Percentiles rank a stretch among this genome's conserved stretches.
phyloP scores from a whole-genome alignment of 2,888 invertebrate genomes.

The Gastrophysa polygoni region DNA sequence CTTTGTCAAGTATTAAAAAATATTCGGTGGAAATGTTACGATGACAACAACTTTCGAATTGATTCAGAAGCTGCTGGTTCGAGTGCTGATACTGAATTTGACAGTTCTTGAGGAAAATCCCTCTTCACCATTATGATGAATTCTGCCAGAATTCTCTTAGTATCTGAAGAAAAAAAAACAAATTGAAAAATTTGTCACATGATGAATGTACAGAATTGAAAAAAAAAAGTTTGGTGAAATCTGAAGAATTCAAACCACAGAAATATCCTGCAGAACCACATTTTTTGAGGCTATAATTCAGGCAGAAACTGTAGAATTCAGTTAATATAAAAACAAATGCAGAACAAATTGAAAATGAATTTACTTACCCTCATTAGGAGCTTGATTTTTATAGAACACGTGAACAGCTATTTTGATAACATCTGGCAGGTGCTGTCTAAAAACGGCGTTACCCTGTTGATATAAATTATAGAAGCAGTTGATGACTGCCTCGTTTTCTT shows the following conservation, averaged over 20 bases:
- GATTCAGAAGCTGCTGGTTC: constrained; percentile 54
- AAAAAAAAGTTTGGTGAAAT: too few species aligned
- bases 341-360: too few species aligned
- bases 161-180: constrained; percentile 52
- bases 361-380: constrained; percentile 60
- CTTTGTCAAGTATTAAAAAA: constrained; percentile 1
- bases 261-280: neutral
- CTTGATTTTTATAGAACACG: constrained; percentile 64
- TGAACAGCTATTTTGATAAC: constrained; percentile 64
- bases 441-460: constrained; percentile 64
- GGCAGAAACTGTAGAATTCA: neutral
- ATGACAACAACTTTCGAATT: constrained; percentile 41
- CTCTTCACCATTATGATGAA: constrained; percentile 63
- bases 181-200: neutral
- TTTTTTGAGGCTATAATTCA: neutral
- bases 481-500: constrained; percentile 74
- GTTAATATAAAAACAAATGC: too few species aligned
- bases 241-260: too few species aligned
- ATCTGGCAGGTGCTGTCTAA: constrained; percentile 61
- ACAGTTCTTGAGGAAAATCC: constrained; percentile 65
- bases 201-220: too few species aligned
- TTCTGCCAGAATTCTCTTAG: constrained; percentile 58
- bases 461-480: constrained; percentile 70
- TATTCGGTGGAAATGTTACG: constrained; percentile 5
- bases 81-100: constrained; percentile 56